Conservation (phyloP, 53 echinoderm and acorn worm species). For the Apostichopus leukothele region DNA sequence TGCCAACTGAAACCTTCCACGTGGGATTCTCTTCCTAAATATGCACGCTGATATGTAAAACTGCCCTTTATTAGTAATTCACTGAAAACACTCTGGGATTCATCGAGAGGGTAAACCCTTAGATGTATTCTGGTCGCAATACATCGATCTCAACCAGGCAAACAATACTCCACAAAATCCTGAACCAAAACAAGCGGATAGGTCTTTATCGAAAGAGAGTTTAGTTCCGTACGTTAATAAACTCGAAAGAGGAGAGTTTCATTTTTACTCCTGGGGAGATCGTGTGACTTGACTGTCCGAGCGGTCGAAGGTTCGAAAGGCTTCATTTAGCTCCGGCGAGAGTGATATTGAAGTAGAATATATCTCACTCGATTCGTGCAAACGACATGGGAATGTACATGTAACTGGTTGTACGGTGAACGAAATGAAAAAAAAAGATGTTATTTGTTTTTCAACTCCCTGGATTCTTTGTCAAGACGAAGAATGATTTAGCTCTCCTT, state of each 20-base stretch:
- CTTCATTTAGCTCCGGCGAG: neutral
- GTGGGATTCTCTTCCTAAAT: neutral
- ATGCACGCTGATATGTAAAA: constrained; percentile 18
- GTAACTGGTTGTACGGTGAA: neutral
- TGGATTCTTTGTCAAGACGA: neutral
- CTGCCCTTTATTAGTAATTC: constrained; percentile 34
- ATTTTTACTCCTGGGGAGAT: neutral
- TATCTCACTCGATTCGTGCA: no score
- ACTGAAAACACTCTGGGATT: constrained; percentile 1
- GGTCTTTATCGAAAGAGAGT: no score
- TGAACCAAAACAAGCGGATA: neutral
- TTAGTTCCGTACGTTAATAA: neutral
- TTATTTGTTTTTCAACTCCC: neutral
- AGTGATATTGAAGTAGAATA: neutral
- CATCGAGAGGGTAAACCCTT: neutral
- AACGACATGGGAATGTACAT: constrained; percentile 8
- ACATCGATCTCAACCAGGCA: neutral
- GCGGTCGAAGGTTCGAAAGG: neutral
- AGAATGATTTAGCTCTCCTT: constrained; percentile 17
- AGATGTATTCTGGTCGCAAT: neutral
- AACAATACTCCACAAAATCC: constrained; percentile 14
- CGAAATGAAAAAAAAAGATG: neutral
- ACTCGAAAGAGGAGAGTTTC: neutral
- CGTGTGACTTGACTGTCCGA: neutral
- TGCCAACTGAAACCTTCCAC: neutral